A percentile compares a stretch with the other conserved stretches of the same genome.
Evolutionary conservation across 2,113 vertebrate species (phyloP).

Genomic region (Hyaena hyaena): DNA sequence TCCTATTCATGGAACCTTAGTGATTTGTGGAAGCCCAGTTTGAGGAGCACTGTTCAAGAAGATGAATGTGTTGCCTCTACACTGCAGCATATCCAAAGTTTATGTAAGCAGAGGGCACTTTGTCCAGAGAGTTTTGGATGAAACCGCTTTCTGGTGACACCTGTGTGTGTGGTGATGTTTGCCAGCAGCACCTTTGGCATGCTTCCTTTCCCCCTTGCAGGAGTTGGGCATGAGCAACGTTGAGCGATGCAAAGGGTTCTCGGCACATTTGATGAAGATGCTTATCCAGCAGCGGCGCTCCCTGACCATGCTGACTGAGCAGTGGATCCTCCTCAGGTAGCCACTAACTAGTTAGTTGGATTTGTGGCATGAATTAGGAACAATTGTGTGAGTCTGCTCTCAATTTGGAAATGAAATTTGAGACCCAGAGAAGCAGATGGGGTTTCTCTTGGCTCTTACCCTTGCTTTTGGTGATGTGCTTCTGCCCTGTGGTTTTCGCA

Average conservation of each 20-base stretch:
- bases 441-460: not conserved
- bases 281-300: constrained; percentile 91
- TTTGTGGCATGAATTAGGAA: not conserved
- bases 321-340: constrained; percentile 94
- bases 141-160: not conserved
- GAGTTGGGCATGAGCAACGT: constrained; percentile 92
- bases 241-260: constrained; percentile 95
- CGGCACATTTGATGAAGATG: constrained; percentile 94
- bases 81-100: not conserved
- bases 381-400: not conserved
- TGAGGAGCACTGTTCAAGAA: not conserved
- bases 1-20: not conserved
- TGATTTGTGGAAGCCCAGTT: not conserved
- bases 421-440: not conserved
- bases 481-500: not conserved
- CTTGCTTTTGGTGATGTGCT: not conserved
- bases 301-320: constrained; percentile 90
- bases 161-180: not conserved
- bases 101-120: not conserved
- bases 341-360: too few relatives aligned
- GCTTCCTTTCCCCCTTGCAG: constrained; percentile 79
- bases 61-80: not conserved
- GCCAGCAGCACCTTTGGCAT: not conserved
- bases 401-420: not conserved
- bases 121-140: too few relatives aligned